Conservation (phyloP, 2,797 vertebrate genomes). For the Smutsia temminckii region DNA sequence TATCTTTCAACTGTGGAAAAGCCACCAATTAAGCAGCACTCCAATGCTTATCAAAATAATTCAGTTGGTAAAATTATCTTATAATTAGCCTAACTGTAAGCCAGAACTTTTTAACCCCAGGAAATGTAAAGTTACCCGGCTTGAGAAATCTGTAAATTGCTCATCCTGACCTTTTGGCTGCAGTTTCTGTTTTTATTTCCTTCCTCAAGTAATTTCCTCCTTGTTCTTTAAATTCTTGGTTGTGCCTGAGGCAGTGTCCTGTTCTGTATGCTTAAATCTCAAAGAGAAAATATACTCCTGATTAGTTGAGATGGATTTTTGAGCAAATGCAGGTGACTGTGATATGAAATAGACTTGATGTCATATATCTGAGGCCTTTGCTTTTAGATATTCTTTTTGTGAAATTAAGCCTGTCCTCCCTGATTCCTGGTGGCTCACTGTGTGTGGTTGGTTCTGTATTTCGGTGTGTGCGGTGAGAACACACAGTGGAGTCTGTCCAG, state of each 20-base stretch:
- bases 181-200: slow-evolving; percentile 45
- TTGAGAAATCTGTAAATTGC: slow-evolving; percentile 50
- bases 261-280: background rate
- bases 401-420: background rate
- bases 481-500: rapidly evolving
- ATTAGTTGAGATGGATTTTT: background rate
- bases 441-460: rapidly evolving
- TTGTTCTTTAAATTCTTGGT: slow-evolving; percentile 31
- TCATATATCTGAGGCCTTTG: background rate
- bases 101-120: slow-evolving; percentile 68
- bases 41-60: slow-evolving; percentile 69
- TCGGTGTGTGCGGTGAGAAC: background rate
- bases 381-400: background rate
- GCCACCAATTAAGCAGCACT: slow-evolving; percentile 55
- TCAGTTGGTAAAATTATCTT: slow-evolving; percentile 62
- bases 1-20: slow-evolving; percentile 66
- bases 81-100: slow-evolving; percentile 55
- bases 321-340: background rate
- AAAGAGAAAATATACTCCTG: background rate
- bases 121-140: slow-evolving; percentile 47
- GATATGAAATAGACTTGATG: background rate
- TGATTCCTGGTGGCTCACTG: background rate
- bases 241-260: background rate
- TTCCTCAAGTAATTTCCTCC: slow-evolving; percentile 47
- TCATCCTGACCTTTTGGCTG: slow-evolving; percentile 40